These are phyloP conservation scores for Perizoma affinitatum DNA, from an alignment of 2,888 invertebrate species.

Conservation along the genomic window DNA sequence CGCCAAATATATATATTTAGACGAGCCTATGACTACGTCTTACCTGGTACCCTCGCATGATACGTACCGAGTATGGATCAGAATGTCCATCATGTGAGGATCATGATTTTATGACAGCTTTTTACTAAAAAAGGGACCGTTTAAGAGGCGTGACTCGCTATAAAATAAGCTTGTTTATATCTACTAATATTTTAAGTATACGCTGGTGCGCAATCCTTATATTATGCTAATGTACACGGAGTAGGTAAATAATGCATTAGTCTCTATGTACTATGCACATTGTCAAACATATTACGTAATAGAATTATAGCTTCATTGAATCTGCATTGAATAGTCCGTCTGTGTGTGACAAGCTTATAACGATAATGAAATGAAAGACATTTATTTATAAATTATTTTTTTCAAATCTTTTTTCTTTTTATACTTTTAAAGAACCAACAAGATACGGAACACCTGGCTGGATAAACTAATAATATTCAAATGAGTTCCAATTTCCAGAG, in stretches of 20 bases:
- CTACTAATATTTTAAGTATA: background rate
- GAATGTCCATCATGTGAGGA: too few relatives aligned
- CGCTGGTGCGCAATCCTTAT: background rate
- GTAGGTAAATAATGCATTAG: slow-evolving; percentile 13
- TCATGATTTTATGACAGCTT: too few relatives aligned
- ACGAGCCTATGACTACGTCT: too few relatives aligned
- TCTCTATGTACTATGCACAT: background rate
- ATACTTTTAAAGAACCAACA: background rate
- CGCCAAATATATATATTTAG: too few relatives aligned
- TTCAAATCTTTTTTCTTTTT: too few relatives aligned
- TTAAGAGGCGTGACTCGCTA: too few relatives aligned
- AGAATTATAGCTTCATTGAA: slow-evolving; percentile 8
- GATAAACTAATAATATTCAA: slow-evolving; percentile 1
- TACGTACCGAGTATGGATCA: too few relatives aligned
- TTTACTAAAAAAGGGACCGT: too few relatives aligned
- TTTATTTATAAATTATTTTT: too few relatives aligned
- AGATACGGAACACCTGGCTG: slow-evolving; percentile 1
- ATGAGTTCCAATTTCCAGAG: background rate
- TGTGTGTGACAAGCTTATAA: background rate
- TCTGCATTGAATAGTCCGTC: background rate
- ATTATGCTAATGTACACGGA: background rate
- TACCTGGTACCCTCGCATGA: too few relatives aligned
- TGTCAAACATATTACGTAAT: slow-evolving; percentile 11
- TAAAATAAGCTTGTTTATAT: too few relatives aligned
- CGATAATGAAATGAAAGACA: background rate